These are phyloP conservation scores for Brachyptera risi DNA, from an alignment of 2,888 invertebrate genomes.

Conservation along the genomic window DNA sequence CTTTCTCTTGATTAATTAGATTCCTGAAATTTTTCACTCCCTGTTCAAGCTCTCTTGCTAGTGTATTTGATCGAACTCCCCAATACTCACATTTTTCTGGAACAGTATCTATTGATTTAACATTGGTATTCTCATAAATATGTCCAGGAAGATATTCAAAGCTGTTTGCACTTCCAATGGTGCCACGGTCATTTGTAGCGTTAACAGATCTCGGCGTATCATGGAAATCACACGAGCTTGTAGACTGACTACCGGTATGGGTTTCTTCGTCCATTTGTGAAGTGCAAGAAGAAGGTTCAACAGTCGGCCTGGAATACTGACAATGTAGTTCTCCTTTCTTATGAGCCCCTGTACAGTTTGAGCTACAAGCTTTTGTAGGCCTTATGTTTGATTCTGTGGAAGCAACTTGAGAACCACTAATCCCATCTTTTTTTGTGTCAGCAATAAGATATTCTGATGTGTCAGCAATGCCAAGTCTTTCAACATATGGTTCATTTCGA, in stretches of 20 bases:
- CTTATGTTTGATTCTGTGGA: no score
- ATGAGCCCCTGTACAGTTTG: no score
- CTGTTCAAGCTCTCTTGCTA: conserved; percentile 58
- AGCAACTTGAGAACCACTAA: no score
- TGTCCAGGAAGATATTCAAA: conserved; percentile 61
- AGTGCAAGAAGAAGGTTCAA: no score
- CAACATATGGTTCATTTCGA: no score
- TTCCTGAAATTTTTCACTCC: conserved; percentile 57
- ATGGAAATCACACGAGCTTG: background rate
- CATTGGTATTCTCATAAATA: conserved; percentile 52
- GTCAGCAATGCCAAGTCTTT: background rate
- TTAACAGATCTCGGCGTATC: background rate
- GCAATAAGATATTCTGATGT: no score
- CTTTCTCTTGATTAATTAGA: conserved; percentile 46
- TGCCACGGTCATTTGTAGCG: background rate
- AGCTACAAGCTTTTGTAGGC: no score
- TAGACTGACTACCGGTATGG: background rate
- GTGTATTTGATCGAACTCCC: conserved; percentile 34
- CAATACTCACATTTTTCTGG: conserved; percentile 33
- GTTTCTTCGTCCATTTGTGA: no score
- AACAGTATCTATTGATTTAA: no score
- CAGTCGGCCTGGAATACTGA: no score
- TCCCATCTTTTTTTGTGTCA: no score
- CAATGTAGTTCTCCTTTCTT: no score
- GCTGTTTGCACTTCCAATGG: conserved; percentile 58